A percentile compares a stretch with the other conserved stretches of the same genome.
Evolutionary conservation across 2,888 invertebrate species (phyloP).

Genomic region (Alentia gelatinosa): DNA sequence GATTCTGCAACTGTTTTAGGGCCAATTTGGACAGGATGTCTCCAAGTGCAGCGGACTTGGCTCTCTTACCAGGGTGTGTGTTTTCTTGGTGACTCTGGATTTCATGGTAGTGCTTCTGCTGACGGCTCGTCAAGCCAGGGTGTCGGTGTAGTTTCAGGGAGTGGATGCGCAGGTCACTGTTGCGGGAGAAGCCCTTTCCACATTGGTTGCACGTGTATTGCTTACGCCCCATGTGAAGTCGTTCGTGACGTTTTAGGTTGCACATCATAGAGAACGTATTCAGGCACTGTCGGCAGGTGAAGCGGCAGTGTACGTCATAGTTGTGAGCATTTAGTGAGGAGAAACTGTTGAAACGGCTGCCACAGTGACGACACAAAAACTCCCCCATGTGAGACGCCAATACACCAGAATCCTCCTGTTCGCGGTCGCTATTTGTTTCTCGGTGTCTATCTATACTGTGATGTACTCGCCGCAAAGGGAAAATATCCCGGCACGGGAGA

Average conservation of each 20-base stretch:
- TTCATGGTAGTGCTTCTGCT: background rate
- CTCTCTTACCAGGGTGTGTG: background rate
- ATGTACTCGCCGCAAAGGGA: background rate
- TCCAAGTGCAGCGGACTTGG: background rate
- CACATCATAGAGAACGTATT: constrained; percentile 64
- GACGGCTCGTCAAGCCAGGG: background rate
- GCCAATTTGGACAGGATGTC: constrained; percentile 9
- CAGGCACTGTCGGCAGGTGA: constrained; percentile 59
- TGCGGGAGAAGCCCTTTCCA: constrained; percentile 60
- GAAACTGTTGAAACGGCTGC: constrained; percentile 29
- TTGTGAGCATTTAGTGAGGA: constrained; percentile 57
- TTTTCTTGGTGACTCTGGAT: background rate
- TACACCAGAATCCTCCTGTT: background rate
- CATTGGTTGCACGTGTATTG: constrained; percentile 61
- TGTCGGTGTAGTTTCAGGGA: constrained; percentile 57
- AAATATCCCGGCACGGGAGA: background rate
- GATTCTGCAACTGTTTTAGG: constrained; percentile 25
- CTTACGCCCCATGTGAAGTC: constrained; percentile 63
- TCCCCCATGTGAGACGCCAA: background rate
- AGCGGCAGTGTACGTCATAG: constrained; percentile 59
- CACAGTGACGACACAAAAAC: constrained; percentile 49
- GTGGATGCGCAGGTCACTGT: constrained; percentile 62
- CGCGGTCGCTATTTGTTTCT: background rate
- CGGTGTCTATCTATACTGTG: background rate
- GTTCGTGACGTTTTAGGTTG: constrained; percentile 63